Conservation (phyloP, 2,113 vertebrate species). For the Pungitius pungitius region DNA sequence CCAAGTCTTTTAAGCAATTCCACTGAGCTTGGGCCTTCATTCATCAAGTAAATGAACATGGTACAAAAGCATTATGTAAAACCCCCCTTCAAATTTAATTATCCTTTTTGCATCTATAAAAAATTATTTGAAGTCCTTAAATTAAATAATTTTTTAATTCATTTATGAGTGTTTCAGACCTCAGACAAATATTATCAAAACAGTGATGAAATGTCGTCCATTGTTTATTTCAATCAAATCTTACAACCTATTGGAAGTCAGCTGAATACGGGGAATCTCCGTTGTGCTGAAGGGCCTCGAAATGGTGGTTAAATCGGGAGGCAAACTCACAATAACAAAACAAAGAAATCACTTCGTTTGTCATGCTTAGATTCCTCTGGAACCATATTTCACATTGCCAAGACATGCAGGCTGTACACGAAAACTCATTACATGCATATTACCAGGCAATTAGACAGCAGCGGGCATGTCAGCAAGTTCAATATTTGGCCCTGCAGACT, state of each 20-base stretch:
- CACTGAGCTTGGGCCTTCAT: slow-evolving; percentile 36
- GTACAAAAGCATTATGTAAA: slow-evolving; percentile 35
- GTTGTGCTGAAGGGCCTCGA: slow-evolving; percentile 16
- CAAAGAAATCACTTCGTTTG: slow-evolving; percentile 64
- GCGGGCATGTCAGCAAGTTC: slow-evolving; percentile 33
- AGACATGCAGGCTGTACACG: slow-evolving; percentile 54
- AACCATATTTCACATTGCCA: slow-evolving; percentile 59
- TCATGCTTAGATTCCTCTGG: slow-evolving; percentile 53
- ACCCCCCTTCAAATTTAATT: slow-evolving; percentile 43
- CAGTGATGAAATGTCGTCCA: neutral
- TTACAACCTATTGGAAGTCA: slow-evolving; percentile 20
- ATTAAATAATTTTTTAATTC: slow-evolving; percentile 9
- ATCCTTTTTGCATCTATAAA: slow-evolving; percentile 32
- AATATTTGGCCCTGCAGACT: slow-evolving; percentile 25
- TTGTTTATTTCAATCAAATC: slow-evolving; percentile 29
- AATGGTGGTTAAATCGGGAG: slow-evolving; percentile 43
- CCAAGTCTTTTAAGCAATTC: slow-evolving; percentile 39
- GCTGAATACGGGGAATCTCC: neutral
- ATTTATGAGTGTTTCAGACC: slow-evolving; percentile 6
- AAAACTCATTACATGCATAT: slow-evolving; percentile 73
- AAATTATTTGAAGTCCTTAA: slow-evolving; percentile 12
- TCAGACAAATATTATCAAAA: slow-evolving; percentile 21
- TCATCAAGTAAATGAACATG: slow-evolving; percentile 48
- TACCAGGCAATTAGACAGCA: slow-evolving; percentile 65
- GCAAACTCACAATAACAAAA: slow-evolving; percentile 33